Conservation (phyloP, 2,888 invertebrate species). For the Nowickia ferox region DNA sequence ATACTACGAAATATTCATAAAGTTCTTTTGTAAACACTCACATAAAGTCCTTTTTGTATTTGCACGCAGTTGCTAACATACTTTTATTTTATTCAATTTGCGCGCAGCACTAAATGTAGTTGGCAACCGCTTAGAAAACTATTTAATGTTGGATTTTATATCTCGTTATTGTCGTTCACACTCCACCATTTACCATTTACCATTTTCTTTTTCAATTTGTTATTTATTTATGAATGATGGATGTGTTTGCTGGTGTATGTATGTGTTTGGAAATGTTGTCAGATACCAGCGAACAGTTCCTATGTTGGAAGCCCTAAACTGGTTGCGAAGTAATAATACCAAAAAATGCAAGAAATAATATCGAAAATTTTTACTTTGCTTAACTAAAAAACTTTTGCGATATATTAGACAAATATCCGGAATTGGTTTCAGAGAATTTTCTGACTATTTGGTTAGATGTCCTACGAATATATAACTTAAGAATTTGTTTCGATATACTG, state of each 20-base stretch:
- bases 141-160: conserved; percentile 36
- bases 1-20: conserved; percentile 17
- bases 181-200: neutral
- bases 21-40: conserved; percentile 26
- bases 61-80: conserved; percentile 6
- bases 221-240: conserved; percentile 7
- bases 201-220: conserved; percentile 16
- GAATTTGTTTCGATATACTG: no score
- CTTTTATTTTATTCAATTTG: conserved; percentile 17
- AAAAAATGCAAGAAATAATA: no score
- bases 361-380: no score
- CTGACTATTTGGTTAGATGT: no score
- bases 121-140: conserved; percentile 54
- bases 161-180: neutral
- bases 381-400: no score
- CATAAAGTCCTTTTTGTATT: neutral
- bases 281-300: neutral
- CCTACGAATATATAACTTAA: no score
- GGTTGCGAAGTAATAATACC: no score
- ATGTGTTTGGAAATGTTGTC: neutral
- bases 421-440: no score
- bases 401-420: no score
- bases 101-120: conserved; percentile 12
- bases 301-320: no score
- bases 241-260: neutral